phyloP scores from a whole-genome alignment of 2,888 invertebrate genomes.

The Flabesymbios commensalis region DNA sequence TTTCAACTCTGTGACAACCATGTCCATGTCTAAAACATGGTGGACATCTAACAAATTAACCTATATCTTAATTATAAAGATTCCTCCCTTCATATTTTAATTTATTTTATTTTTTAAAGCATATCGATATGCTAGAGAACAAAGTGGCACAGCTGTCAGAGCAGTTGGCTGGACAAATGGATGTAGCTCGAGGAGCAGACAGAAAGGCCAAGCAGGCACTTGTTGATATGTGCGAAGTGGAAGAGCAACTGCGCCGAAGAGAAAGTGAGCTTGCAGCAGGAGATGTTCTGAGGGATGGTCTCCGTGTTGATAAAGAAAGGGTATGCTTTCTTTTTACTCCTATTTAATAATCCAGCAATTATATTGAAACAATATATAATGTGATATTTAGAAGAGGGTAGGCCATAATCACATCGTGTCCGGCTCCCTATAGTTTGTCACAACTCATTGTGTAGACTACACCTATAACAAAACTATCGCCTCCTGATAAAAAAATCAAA shows the following conservation, averaged over 20 bases:
- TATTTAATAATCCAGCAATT: conserved; percentile 42
- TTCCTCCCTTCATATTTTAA: not conserved
- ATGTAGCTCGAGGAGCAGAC: conserved; percentile 71
- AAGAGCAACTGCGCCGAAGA: conserved; percentile 76
- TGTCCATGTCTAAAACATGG: too few species aligned
- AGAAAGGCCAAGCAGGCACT: conserved; percentile 73
- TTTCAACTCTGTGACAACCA: not conserved
- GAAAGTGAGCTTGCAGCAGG: conserved; percentile 78
- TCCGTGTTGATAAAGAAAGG: conserved; percentile 77
- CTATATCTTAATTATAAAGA: not conserved
- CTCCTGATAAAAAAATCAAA: too few species aligned
- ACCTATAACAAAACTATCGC: too few species aligned
- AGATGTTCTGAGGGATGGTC: conserved; percentile 74
- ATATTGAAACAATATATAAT: too few species aligned
- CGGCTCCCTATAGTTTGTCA: too few species aligned
- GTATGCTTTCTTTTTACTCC: conserved; percentile 60
- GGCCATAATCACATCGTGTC: too few species aligned
- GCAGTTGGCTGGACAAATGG: conserved; percentile 73
- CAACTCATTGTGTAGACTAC: too few species aligned
- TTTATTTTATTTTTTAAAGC: conserved; percentile 2
- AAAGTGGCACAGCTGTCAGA: conserved; percentile 74
- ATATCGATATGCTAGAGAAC: conserved; percentile 67
- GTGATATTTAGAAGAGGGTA: too few species aligned
- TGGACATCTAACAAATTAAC: not conserved
- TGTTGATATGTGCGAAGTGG: conserved; percentile 75